Base-by-base conservation (phyloP, 2,888 invertebrate genomes). In the Meteorus cinctellus region DNA sequence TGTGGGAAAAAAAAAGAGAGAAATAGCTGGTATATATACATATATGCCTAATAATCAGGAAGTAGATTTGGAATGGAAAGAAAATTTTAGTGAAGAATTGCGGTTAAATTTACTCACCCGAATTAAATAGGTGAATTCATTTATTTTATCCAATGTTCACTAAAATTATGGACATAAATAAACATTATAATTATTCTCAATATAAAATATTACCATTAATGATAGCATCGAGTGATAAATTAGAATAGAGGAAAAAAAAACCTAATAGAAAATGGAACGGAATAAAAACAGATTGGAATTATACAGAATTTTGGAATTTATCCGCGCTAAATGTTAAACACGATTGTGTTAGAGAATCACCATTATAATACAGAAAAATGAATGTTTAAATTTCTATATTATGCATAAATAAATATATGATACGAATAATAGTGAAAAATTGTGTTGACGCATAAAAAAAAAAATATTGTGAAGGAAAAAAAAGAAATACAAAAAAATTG, bases 381-480 rank as follows among this genome's bases (percentile, higher is more conserved):
- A 82, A 80, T 83, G 81, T 82, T 81, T 82, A 81, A 78, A 83
- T 82, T 80, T 81, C 82, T 81, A 80, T 81, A 82, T 80, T 81
- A 81, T 78, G 77, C 72, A 75, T 66, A 72, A 72, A 75, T 69
- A 73, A 68, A 73, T 66, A 70, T 70, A 76, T 66, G 19, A 71
- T 82, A 81, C 80, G 77, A 78, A 81, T 81, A 81, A 69, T 69
- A 86, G 82, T 48, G 83, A 80, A 81, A 77, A 80, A 81, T 84
- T 86, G 82, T 83, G 82, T 83, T 83, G 84, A 81, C 77, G 76
- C 77, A 65, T 63, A 70, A 70, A 51, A 69, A 77, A 78, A 79
- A 79, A 76, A 79, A 29, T 31, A 70, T 34, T 36, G 19, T 34
- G 29, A 70, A 34, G 14, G 8, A 4, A 79, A 71, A 80, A 81